Conservation (phyloP, 2,797 vertebrate species). For the Peromyscus attwateri region DNA sequence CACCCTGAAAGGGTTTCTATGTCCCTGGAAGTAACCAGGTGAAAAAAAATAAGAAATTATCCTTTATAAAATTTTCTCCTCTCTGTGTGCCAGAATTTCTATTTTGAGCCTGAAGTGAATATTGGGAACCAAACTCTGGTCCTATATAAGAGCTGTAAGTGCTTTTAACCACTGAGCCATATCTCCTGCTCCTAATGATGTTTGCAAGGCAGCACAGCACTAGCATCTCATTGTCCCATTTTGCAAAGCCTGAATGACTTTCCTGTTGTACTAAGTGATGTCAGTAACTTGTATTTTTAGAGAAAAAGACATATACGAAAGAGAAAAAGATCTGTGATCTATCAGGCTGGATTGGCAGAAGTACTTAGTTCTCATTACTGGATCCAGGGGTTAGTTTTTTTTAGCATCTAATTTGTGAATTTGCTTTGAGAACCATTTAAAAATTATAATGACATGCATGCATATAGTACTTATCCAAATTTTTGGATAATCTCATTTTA, state of each 20-base stretch:
- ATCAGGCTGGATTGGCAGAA: background rate
- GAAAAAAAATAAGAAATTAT: conserved; percentile 35
- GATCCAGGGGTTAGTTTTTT: background rate
- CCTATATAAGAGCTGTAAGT: background rate
- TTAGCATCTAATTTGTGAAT: conserved; percentile 22
- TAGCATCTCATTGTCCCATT: background rate
- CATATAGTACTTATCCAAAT: background rate
- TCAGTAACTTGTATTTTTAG: background rate
- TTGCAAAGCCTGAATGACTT: background rate
- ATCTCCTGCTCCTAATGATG: background rate
- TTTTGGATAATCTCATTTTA: background rate
- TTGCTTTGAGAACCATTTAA: background rate
- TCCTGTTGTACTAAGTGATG: background rate
- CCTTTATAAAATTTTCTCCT: background rate
- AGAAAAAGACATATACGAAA: background rate
- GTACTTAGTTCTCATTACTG: background rate
- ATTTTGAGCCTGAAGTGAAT: conserved; percentile 1
- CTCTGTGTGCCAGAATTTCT: conserved; percentile 33
- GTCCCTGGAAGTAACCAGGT: conserved; percentile 39
- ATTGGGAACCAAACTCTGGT: background rate
- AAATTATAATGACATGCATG: background rate
- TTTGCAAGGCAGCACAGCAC: background rate
- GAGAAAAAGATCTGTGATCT: background rate
- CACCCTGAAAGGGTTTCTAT: background rate
- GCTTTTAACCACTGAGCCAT: background rate